Evolutionary conservation across 1,140 invertebrate species (phyloP), one percentile per base, ranked within the genome.

Genomic region (Drosophila prosaltans): DNA sequence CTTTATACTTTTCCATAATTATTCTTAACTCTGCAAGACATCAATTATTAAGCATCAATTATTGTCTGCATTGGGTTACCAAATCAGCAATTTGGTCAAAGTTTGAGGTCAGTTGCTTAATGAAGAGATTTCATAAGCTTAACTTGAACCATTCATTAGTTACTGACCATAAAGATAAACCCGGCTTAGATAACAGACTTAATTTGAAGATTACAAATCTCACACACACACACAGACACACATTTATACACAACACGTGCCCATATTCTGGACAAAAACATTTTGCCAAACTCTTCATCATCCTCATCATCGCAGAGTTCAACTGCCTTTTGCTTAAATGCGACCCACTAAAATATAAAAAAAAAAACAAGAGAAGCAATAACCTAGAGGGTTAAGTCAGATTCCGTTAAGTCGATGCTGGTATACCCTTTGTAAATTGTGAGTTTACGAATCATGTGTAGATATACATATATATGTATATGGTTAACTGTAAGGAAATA

Each of bases 321-420:
- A 77, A 77, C 66, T 77, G 74, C 73, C 74, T 77, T 77, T 70
- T 66, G 43, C 48, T 69, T 70, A 60, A 77, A 76, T 74, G 59
- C 74, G 73, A 76, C 66, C 73, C 73, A 76, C 73, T 76, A 76
- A 76, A 71, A 60, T 70, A 67, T n/a, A 77, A 77, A 77, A 68
- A 39, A 70, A 70, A 77, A 77, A 77, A 68, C 43, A 70, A 70
- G 45, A 51, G 8, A 10, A 7, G n/a, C 26, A 51, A 51, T 51
- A 24, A 10, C 45, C 45, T 16, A 51, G 21, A 51, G 45, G 21
- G 45, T 3, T 9, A 10, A 26, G 21, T 0, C 9, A 24, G 26
- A 21, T 26, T 26, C 9, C 3, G 21, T 10, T 26, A 26, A 2
- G 3, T 1, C 8, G 45, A 26, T 51, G 3, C 26, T 51, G 8